Base-by-base conservation (phyloP, 2,888 invertebrate species). In the Cephus pulcher region DNA sequence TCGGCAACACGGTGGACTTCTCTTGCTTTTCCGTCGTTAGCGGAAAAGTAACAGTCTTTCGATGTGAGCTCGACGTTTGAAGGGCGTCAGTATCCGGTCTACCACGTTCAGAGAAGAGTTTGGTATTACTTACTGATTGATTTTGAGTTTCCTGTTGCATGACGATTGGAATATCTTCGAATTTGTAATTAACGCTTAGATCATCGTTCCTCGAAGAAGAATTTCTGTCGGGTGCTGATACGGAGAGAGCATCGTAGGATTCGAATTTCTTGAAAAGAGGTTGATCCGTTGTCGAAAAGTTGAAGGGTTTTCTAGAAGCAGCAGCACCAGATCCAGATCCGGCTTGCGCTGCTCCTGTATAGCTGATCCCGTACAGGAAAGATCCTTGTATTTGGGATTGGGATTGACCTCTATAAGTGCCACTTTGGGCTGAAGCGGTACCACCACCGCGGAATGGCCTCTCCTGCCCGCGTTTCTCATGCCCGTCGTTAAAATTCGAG, bases 361-460 rank as follows among this genome's bases (percentile, higher is more conserved):
- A 96, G 12, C 95, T 94, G 69, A 96, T 95, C 34, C 96, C 96
- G 87, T 95, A 95, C 88, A 95, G 95, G 83, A 96, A 97, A 68
- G 96, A 95, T 4, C 97, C 97, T 86, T 96, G 95, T 40, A 97
- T 94, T 91, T 97, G 96, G 12, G 96, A 95, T 89, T 97, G 97
- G 33, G 96, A 96, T 90, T 96, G 96, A 9, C 97, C 97, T 37
- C 94, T 94, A 81, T 94, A 93, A 12, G 95, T 93, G 82, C 95
- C 96, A 76, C 96, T 95, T 90, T 97, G 96, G 3, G 97, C 95
- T 4, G 96, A 95, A 0, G 97, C 95, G 80, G 95, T 94, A 11
- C 97, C 97, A 56, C 96, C 95, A 1, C 97, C 97, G 78, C 94
- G 94, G 87, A 95, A 95, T 6, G 95, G 95, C 79, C 91, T 92